Conservation (phyloP, 2,113 vertebrate genomes). For the Riparia riparia region DNA sequence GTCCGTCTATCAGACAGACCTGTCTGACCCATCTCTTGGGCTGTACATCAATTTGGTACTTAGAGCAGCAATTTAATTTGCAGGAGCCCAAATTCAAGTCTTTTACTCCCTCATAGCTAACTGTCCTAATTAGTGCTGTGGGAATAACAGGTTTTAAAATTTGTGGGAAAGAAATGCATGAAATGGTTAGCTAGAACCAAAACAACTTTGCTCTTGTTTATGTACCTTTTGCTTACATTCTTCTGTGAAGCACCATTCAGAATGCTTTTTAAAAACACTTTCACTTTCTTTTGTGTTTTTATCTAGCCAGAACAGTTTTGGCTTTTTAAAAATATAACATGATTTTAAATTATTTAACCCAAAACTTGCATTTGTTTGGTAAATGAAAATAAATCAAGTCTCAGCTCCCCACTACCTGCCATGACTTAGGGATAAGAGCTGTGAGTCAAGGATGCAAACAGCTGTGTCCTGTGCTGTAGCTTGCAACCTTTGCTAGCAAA, state of each 20-base stretch:
- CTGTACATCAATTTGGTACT: neutral
- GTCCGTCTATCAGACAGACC: neutral
- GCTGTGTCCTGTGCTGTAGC: neutral
- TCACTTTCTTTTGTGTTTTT: neutral
- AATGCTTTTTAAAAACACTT: neutral
- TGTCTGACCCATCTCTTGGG: neutral
- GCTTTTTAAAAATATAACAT: neutral
- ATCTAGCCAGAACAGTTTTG: neutral
- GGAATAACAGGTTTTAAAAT: neutral
- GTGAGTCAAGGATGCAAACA: neutral
- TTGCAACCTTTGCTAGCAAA: neutral
- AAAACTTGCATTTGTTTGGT: neutral
- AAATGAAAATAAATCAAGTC: neutral
- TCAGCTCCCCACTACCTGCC: neutral
- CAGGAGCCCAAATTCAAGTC: neutral
- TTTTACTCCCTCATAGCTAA: neutral
- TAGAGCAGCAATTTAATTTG: neutral
- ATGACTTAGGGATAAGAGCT: neutral
- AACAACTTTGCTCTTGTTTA: neutral
- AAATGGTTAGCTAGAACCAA: neutral
- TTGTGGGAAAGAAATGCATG: neutral
- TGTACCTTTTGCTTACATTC: neutral
- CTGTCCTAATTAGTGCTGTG: neutral
- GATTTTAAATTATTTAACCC: neutral
- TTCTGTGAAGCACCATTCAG: neutral